Evolutionary conservation across 2,888 invertebrate species (phyloP).

Genomic region (Saturnia pavonia): DNA sequence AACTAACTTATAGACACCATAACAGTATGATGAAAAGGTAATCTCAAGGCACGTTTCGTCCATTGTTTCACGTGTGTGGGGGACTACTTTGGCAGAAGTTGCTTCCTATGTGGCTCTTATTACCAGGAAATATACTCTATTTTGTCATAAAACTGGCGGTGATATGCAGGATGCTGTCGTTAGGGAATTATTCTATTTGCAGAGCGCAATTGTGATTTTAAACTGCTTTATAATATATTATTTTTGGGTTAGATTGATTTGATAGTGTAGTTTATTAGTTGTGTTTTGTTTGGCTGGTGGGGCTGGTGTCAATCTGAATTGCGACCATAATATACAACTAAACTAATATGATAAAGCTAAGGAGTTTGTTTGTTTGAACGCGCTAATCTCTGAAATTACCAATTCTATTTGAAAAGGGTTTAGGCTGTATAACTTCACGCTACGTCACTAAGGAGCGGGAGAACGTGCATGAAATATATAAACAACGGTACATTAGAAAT

Average conservation of each 20-base stretch:
- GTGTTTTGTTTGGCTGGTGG: background rate
- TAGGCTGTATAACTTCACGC: no score
- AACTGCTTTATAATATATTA: background rate
- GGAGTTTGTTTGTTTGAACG: background rate
- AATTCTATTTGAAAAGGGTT: background rate
- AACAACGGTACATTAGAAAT: no score
- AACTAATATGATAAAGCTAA: background rate
- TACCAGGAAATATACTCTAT: background rate
- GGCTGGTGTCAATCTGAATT: background rate
- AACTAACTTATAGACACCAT: constrained; percentile 28
- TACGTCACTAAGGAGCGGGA: no score
- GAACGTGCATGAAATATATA: no score
- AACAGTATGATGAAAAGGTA: constrained; percentile 37
- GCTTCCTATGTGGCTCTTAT: constrained; percentile 11
- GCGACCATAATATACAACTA: background rate
- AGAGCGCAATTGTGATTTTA: constrained; percentile 31
- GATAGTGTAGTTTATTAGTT: background rate
- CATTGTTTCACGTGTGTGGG: constrained; percentile 65
- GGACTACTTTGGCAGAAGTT: constrained; percentile 36
- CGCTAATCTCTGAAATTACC: background rate
- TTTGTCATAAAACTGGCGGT: constrained; percentile 2
- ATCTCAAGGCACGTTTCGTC: constrained; percentile 46
- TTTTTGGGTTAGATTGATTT: constrained; percentile 9
- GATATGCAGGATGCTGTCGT: constrained; percentile 48
- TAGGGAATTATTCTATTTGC: constrained; percentile 55